A percentile compares a stretch with the other conserved stretches of the same genome.
Conservation (phyloP, 1,140 invertebrate genomes). For the Paraescarpia echinospica region DNA sequence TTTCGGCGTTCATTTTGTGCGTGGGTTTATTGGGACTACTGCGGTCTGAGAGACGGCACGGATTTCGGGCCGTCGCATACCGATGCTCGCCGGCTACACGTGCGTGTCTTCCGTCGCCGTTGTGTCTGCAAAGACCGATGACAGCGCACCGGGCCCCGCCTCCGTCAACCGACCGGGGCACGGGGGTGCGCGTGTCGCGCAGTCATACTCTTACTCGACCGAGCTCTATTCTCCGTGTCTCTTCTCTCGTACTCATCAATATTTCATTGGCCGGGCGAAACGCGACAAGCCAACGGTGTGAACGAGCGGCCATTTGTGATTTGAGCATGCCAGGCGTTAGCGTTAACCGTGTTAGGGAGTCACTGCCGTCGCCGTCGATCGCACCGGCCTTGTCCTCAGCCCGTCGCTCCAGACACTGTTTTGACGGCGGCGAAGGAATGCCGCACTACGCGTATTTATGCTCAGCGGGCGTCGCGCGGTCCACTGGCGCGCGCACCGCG, state of each 20-base stretch:
- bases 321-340: background rate
- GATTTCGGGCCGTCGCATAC: background rate
- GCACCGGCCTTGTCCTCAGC: background rate
- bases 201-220: background rate
- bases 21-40: background rate
- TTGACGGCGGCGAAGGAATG: background rate
- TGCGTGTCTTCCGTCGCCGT: background rate
- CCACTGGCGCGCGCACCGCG: background rate
- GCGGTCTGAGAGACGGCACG: background rate
- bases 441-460: background rate
- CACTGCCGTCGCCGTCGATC: too few species aligned
- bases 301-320: background rate
- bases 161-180: background rate
- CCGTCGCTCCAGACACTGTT: background rate
- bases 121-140: background rate
- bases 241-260: background rate
- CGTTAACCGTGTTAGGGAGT: background rate
- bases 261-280: constrained; percentile 3
- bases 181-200: background rate
- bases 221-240: background rate
- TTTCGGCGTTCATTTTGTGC: background rate
- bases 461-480: background rate
- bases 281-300: background rate
- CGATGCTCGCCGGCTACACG: background rate
- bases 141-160: background rate